phyloP scores from a whole-genome alignment of 2,113 vertebrate genomes.

The Rutilus rutilus region DNA sequence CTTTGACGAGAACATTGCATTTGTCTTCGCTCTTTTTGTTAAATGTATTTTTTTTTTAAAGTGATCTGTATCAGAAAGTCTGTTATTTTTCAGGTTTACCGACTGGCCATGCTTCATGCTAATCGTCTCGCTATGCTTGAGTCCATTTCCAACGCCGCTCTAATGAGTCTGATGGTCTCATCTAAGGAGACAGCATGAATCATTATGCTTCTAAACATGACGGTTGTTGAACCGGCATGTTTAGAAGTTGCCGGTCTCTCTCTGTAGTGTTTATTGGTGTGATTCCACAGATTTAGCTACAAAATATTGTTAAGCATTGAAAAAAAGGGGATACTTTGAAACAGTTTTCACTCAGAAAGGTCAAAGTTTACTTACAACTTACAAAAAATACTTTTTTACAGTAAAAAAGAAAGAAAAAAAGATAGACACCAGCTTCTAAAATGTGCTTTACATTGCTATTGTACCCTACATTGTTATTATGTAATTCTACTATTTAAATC shows the following conservation, averaged over 20 bases:
- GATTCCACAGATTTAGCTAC: neutral
- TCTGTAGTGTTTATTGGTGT: neutral
- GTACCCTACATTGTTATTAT: too few relatives aligned
- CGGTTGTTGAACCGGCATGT: neutral
- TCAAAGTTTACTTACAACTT: too few relatives aligned
- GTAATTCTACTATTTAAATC: too few relatives aligned
- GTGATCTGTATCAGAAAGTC: neutral
- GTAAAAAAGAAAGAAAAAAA: neutral
- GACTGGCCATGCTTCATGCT: neutral
- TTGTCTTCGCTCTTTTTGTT: neutral
- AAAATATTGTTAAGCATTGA: neutral
- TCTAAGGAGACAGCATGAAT: neutral
- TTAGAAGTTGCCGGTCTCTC: neutral
- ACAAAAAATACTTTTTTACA: neutral
- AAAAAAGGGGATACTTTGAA: too few relatives aligned
- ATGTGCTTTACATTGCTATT: neutral
- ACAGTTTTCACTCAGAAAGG: too few relatives aligned
- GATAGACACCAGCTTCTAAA: neutral
- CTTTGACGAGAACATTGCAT: neutral
- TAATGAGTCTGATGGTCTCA: conserved; percentile 32
- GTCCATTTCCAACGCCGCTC: neutral
- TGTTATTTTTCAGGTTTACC: neutral
- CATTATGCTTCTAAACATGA: neutral
- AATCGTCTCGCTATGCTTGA: neutral
- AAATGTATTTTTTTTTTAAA: neutral